phyloP scores from a whole-genome alignment of 2,888 invertebrate species.

The Nesidiocoris tenuis region DNA sequence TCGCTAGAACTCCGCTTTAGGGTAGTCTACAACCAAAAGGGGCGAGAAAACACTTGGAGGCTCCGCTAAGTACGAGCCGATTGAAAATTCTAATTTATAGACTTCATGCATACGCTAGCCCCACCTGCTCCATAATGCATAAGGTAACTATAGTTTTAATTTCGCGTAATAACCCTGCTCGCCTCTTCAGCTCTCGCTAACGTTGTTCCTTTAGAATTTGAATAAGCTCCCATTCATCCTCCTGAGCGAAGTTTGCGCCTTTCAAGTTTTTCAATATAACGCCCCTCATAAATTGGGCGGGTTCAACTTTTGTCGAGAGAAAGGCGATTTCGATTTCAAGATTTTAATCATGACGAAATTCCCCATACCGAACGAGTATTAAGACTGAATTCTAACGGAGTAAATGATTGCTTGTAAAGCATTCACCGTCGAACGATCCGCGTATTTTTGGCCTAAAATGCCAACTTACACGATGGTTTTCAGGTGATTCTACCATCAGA shows the following conservation, averaged over 20 bases:
- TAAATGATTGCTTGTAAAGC: no score
- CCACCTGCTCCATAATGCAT: conserved; percentile 43
- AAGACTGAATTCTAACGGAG: no score
- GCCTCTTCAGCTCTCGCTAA: background rate
- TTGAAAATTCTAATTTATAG: conserved; percentile 42
- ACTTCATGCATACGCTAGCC: conserved; percentile 34
- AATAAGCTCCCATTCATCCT: conserved; percentile 34
- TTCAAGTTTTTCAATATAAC: conserved; percentile 39
- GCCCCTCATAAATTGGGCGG: conserved; percentile 30
- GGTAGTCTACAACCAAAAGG: conserved; percentile 6
- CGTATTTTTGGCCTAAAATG: no score
- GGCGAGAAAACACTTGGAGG: conserved; percentile 5
- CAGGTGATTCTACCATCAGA: no score
- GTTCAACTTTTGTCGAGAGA: conserved; percentile 2
- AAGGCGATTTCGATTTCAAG: background rate
- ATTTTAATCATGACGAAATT: background rate
- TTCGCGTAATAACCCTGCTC: conserved; percentile 39
- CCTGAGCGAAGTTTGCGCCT: conserved; percentile 29
- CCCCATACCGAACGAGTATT: no score
- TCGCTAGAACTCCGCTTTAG: no score
- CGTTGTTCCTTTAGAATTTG: conserved; percentile 32
- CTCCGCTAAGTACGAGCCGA: conserved; percentile 36
- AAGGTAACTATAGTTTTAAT: conserved; percentile 41
- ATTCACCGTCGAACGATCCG: no score
- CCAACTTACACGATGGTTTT: no score